Conservation (phyloP, 2,113 vertebrate genomes). For the Oxyruncus cristatus region DNA sequence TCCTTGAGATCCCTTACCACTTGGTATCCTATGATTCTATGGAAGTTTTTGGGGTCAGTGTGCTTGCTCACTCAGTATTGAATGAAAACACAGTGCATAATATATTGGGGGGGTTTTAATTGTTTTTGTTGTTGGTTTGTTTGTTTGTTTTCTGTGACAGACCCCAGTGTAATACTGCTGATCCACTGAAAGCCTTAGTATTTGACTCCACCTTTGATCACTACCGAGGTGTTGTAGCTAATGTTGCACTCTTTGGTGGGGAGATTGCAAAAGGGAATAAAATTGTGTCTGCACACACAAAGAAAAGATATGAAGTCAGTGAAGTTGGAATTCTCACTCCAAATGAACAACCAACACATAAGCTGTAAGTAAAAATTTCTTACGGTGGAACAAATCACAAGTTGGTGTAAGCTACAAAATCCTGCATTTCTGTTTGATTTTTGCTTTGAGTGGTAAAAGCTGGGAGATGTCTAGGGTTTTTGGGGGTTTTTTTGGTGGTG, state of each 20-base stretch:
- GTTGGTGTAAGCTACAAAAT: background rate
- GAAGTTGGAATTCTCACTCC: constrained; percentile 91
- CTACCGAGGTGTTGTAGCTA: constrained; percentile 92
- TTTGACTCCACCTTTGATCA: constrained; percentile 96
- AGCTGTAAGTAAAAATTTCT: constrained; percentile 74
- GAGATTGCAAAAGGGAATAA: constrained; percentile 85
- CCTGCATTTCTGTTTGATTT: background rate
- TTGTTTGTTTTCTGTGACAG: constrained; percentile 60
- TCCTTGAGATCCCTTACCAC: background rate
- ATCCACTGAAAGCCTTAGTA: constrained; percentile 88
- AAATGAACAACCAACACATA: constrained; percentile 81
- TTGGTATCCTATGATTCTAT: background rate
- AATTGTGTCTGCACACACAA: constrained; percentile 82
- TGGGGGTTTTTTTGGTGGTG: background rate
- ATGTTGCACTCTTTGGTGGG: constrained; percentile 88
- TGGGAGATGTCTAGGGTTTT: background rate
- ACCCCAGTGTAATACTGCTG: constrained; percentile 70
- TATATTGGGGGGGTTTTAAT: background rate
- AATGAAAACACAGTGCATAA: background rate
- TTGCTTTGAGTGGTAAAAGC: background rate
- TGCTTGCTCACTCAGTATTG: background rate
- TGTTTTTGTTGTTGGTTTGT: background rate
- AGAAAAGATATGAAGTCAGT: constrained; percentile 90
- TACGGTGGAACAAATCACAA: background rate
- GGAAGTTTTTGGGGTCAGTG: background rate